A percentile compares a stretch with the other conserved stretches of the same genome.
Conservation (phyloP, 92 coral and sea anemone species). For the Porites lobata region DNA sequence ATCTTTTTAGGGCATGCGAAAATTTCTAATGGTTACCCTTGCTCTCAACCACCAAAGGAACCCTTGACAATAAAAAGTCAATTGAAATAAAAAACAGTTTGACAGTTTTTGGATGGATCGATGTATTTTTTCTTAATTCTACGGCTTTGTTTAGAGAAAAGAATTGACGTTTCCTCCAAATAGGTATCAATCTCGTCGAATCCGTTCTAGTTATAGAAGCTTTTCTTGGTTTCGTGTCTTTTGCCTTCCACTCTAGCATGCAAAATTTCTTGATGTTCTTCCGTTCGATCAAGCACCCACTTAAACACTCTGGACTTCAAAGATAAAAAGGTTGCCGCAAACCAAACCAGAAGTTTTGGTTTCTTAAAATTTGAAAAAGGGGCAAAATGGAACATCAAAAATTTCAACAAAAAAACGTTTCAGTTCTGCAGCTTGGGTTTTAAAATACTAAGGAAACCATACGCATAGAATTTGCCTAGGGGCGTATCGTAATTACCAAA, state of each 20-base stretch:
- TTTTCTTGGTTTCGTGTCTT: slow-evolving; percentile 39
- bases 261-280: slow-evolving; percentile 23
- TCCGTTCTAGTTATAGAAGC: not conserved
- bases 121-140: not conserved
- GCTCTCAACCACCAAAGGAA: not conserved
- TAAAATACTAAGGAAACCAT: not conserved
- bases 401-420: not conserved
- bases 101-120: too few species aligned
- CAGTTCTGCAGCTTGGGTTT: not conserved
- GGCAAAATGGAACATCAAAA: too few species aligned
- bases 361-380: too few species aligned
- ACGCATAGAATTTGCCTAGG: not conserved
- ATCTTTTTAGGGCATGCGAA: not conserved
- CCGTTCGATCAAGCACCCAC: slow-evolving; percentile 42
- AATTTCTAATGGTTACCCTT: not conserved
- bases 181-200: too few species aligned
- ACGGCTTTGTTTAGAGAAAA: not conserved
- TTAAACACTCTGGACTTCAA: slow-evolving; percentile 34
- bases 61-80: not conserved
- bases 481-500: slow-evolving; percentile 8
- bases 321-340: slow-evolving; percentile 8
- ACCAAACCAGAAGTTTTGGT: too few species aligned
- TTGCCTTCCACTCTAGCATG: slow-evolving; percentile 38
- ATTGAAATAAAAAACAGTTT: not conserved
- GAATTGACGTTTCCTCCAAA: too few species aligned